Base-by-base conservation (phyloP, 2,888 invertebrate genomes). In the Furcula furcula region DNA sequence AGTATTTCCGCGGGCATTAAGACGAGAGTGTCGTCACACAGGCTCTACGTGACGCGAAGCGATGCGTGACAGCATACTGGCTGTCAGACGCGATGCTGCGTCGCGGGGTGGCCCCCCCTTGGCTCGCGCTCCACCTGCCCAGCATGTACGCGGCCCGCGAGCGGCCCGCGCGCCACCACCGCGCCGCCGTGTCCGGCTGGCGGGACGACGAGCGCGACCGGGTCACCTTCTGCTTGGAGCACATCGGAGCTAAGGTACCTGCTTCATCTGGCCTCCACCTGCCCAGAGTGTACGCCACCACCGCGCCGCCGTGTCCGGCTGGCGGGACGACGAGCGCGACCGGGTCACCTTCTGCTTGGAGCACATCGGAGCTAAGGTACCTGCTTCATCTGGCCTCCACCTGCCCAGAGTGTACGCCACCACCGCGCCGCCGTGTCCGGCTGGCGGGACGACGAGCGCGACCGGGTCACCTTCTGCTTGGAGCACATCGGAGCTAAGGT, bases 61-160 rank as follows among this genome's bases (percentile, higher is more conserved):
- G 91, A 29, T 92, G 95, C 59, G 94, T 96, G 22, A 95, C 95
- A 2, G 93, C 95, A n/a, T 93, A 93, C 80, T 97, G 96, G 96
- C 88, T 99, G 18, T 97, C 95, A 40, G 99, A 99, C 77, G 94
- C 97, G 3, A 92, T 99, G 62, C 75, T 92, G 12, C 93, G 95
- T 29, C 95, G 96, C 57, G 95, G 95, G 62, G 93, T 98, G 58
- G 82, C 94, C 32, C 97, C 98, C 0, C 99, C 99, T 0, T 98
- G 96, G 95, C 95, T 96, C 61, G 96, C 97, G 7, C 87, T 98
- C 27, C 99, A 99, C 81, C 90, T 99, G 56, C 99, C 99, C 6
- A 91, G 92, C 36, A 92, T 94, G 60, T 90, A 86, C 62, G 89
- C 90, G 34, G 90, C 91, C 12, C 89, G 93, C 19, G 95, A 94